phyloP scores from a whole-genome alignment of 2,888 invertebrate species.

The Leptinotarsa haldemani region DNA sequence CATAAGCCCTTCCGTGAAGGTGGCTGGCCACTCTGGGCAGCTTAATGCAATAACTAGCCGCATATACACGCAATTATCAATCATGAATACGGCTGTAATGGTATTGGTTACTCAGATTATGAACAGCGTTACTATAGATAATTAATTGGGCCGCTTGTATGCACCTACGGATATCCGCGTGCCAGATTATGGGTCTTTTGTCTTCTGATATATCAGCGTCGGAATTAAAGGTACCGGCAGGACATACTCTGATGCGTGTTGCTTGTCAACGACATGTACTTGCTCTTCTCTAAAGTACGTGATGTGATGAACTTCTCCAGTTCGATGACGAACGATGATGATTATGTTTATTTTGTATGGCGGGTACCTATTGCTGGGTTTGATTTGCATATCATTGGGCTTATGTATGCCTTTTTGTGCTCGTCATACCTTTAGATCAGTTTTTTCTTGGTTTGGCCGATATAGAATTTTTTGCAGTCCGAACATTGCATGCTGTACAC shows the following conservation, averaged over 20 bases:
- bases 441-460: too few species aligned
- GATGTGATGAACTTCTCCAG: neutral
- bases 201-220: conserved; percentile 43
- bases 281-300: neutral
- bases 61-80: conserved; percentile 46
- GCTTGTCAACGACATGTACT: neutral
- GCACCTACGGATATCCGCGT: conserved; percentile 51
- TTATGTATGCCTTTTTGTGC: too few species aligned
- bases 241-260: conserved; percentile 28
- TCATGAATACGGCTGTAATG: conserved; percentile 45
- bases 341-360: too few species aligned
- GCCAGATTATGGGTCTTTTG: conserved; percentile 49
- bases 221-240: conserved; percentile 41
- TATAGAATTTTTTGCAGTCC: too few species aligned
- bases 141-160: conserved; percentile 52
- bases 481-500: too few species aligned
- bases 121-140: conserved; percentile 48
- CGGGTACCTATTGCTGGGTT: too few species aligned
- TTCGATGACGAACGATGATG: neutral
- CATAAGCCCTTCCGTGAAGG: conserved; percentile 3
- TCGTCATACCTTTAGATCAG: too few species aligned
- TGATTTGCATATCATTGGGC: too few species aligned
- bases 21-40: neutral
- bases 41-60: conserved; percentile 42
- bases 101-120: conserved; percentile 46